A percentile compares a stretch with the other conserved stretches of the same genome.
phyloP scores from a whole-genome alignment of 1,140 invertebrate genomes.

The Spodoptera litura region DNA sequence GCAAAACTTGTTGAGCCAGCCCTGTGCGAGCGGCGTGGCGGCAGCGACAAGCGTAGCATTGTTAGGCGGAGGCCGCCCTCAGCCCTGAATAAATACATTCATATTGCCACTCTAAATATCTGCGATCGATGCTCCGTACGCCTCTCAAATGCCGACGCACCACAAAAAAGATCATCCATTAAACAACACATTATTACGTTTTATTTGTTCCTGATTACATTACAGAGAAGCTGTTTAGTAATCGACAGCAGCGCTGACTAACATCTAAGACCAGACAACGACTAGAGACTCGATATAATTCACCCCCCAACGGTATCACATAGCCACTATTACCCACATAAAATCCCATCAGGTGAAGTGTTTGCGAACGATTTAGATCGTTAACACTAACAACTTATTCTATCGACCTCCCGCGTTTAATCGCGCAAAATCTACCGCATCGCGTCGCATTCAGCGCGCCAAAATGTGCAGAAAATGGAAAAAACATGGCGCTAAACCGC shows the following conservation, averaged over 20 bases:
- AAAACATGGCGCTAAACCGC: constrained; percentile 85
- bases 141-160: constrained; percentile 57
- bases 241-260: not conserved
- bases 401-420: constrained; percentile 75
- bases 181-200: constrained; percentile 42
- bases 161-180: constrained; percentile 54
- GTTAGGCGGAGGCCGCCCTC: constrained; percentile 79
- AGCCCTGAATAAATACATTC: constrained; percentile 85
- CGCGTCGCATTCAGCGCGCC: constrained; percentile 69
- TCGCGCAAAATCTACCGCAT: constrained; percentile 79
- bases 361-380: constrained; percentile 64
- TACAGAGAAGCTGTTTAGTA: constrained; percentile 4
- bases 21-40: constrained; percentile 61
- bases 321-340: constrained; percentile 31
- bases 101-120: constrained; percentile 85
- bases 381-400: constrained; percentile 83
- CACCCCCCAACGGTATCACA: not conserved
- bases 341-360: constrained; percentile 50
- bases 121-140: constrained; percentile 64
- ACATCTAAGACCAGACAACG: not conserved
- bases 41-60: constrained; percentile 83
- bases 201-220: constrained; percentile 41
- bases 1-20: constrained; percentile 59
- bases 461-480: constrained; percentile 82
- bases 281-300: not conserved